These are phyloP conservation scores for Drosophila neonasuta DNA, from an alignment of 2,888 invertebrate species.

Conservation along the genomic window DNA sequence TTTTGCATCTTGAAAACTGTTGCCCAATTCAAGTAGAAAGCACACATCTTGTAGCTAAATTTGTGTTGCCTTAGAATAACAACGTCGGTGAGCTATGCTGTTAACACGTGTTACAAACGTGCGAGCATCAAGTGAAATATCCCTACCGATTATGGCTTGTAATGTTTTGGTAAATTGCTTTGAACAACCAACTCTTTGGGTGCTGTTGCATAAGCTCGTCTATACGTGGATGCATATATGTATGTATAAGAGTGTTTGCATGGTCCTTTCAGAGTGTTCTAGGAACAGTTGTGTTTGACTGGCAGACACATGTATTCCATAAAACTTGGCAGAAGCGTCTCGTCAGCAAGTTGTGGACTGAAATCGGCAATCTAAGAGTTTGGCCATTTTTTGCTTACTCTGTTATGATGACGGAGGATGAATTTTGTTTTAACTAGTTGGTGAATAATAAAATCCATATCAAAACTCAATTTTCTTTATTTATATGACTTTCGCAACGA, in stretches of 20 bases:
- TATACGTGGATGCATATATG: too few species aligned
- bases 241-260: too few species aligned
- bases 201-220: conserved; percentile 9
- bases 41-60: too few species aligned
- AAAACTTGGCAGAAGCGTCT: background rate
- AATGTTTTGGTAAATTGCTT: conserved; percentile 70
- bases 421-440: conserved; percentile 1
- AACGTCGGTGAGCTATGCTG: conserved; percentile 10
- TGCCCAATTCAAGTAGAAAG: too few species aligned
- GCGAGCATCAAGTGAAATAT: conserved; percentile 58
- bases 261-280: conserved; percentile 4
- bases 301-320: background rate
- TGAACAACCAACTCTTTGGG: conserved; percentile 30
- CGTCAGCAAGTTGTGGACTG: background rate
- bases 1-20: too few species aligned
- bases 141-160: conserved; percentile 37
- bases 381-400: background rate
- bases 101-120: conserved; percentile 66
- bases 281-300: conserved; percentile 32
- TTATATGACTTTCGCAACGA: background rate
- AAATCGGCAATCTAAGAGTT: background rate
- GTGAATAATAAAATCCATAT: background rate
- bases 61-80: too few species aligned
- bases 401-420: too few species aligned
- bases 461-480: conserved; percentile 3